phyloP scores from a whole-genome alignment of 2,888 invertebrate genomes.

The Synanthedon formicaeformis region DNA sequence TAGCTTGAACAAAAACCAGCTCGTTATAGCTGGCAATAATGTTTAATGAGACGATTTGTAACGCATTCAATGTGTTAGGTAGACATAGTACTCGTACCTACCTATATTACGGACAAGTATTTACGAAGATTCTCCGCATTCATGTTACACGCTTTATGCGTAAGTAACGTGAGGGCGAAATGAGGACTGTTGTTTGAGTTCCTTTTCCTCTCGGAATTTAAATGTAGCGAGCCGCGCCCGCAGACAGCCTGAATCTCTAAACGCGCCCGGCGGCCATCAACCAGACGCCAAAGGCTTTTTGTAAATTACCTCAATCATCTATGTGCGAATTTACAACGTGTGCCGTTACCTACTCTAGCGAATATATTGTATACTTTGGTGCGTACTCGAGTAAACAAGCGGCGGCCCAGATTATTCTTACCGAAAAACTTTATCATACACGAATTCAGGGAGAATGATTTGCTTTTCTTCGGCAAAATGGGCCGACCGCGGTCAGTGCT shows the following conservation, averaged over 20 bases:
- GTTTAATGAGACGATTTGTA: too few species aligned
- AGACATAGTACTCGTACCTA: too few species aligned
- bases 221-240: constrained; percentile 7
- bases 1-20: too few species aligned
- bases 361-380: neutral
- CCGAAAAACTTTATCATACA: neutral
- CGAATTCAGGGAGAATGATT: neutral
- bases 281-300: constrained; percentile 28
- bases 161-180: constrained; percentile 9
- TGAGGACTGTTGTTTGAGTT: constrained; percentile 18
- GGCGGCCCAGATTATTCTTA: neutral
- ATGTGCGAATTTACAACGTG: neutral
- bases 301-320: constrained; percentile 34
- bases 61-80: too few species aligned
- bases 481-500: neutral
- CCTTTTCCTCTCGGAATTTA: constrained; percentile 16
- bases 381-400: neutral
- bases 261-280: constrained; percentile 29
- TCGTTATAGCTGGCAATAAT: too few species aligned
- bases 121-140: neutral
- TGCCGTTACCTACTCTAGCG: neutral
- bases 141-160: neutral
- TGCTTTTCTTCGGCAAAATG: neutral
- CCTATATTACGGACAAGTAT: too few species aligned
- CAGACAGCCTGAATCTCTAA: constrained; percentile 17